Base-by-base conservation (phyloP, 2,113 vertebrate species). In the Caloenas nicobarica region DNA sequence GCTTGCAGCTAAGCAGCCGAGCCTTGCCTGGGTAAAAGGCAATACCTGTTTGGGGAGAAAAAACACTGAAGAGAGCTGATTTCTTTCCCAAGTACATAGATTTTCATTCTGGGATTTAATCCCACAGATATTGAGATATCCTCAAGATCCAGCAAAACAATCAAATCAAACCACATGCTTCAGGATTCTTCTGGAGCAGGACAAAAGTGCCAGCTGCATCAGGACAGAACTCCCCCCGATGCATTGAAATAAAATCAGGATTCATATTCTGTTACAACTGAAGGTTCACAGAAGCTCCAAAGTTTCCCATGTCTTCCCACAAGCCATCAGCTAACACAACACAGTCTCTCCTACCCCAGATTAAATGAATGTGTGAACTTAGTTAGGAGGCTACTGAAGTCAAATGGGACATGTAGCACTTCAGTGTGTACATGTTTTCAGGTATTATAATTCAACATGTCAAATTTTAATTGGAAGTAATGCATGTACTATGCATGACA, bases 21-120 rank as follows among this genome's bases (percentile, higher is more conserved):
- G 99, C 99, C 65, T 98, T 98, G 34, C 98, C 99, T 0, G 98
- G 99, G 69, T 98, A 99, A 53, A 99, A 98, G 78, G 99, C 99
- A 68, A 99, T 99, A 81, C 99, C 99, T 99, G 97, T 50, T 69
- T 81, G 51, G 42, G 44, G 91, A 54, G 48, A 69, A 79, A 60
- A 87, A 66, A n/a, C 16, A 72, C 44, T 48, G 58, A 15, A 91
- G 53, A 95, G 48, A 76, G 36, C 6, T 26, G 19, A 76, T 87
- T 92, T 90, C 51, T 51, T 74, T 88, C 31, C 33, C 31, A 34
- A 73, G 33, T 33, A 65, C 34, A 53, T 0, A 17, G 16, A 80
- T 50, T 71, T 77, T 58, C 56, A 74, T 48, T 81, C 53, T 76
- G 66, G 42, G 40, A 89, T 87, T 92, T 72, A 89, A 87, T 72